Evolutionary conservation across 2,797 vertebrate genomes (phyloP), one percentile per base, ranked within the genome.

Genomic region (Pyrocephalus nanus): DNA sequence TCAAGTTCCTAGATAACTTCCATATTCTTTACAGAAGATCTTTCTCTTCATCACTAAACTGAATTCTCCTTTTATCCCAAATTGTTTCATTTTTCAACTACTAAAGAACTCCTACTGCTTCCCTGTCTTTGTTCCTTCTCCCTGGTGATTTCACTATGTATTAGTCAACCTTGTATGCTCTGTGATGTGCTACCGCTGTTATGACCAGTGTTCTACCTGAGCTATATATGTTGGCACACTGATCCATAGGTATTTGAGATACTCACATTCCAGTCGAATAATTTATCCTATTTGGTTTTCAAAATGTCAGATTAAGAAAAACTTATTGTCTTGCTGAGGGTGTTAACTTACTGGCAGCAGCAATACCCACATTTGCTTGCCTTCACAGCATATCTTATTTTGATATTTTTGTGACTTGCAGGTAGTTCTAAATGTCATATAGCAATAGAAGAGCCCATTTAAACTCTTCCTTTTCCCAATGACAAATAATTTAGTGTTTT

Each of bases 281-380:
- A 64, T 36, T 57, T 18, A 47, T 29, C 5, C 12, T 45, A 7
- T 40, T 26, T 40, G 4, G 25, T 75, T 77, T 85, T 64, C 12
- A 78, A 64, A 69, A 75, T 40, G 19, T 6, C 19, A 36, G 55
- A 82, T 23, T 57, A 74, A 38, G 2, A 64, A 26, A 82, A 83
- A 22, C 2, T 27, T 38, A 7, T 0, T 72, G 27, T 61, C 64
- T 90, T n/a, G 6, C 9, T 65, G 23, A 21, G 36, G 18, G 17
- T 3, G 7, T 48, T 74, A 8, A 26, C 27, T 66, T 67, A 34
- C 34, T 25, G 26, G 9, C 43, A 85, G 22, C 6, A 50, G 7
- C 4, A 12, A 2, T 17, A 61, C 14, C 11, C 7, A 10, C 0
- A 0, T 66, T 82, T 36, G 10, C 32, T 79, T 82, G 25, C 32